phyloP scores from a whole-genome alignment of 2,888 invertebrate genomes.

The Eugnorisma glareosa region DNA sequence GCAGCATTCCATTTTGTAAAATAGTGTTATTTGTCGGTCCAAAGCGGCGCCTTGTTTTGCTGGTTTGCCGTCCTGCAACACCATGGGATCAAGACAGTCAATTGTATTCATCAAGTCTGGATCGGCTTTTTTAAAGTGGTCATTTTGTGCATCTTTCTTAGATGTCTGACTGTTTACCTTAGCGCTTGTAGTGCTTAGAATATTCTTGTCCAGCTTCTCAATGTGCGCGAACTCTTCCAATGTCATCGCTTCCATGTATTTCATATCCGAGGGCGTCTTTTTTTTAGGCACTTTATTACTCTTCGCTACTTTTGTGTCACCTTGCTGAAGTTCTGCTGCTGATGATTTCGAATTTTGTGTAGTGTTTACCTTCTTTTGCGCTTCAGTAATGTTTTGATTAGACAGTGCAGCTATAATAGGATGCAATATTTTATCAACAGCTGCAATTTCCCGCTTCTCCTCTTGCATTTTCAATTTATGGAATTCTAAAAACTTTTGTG shows the following conservation, averaged over 20 bases:
- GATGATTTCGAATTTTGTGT: slow-evolving; percentile 63
- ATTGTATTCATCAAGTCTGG: slow-evolving; percentile 58
- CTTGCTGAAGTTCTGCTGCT: slow-evolving; percentile 79
- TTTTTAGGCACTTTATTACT: slow-evolving; percentile 71
- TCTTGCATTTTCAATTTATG: slow-evolving; percentile 80
- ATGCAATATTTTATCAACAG: slow-evolving; percentile 69
- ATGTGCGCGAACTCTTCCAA: slow-evolving; percentile 84
- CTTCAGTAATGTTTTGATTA: slow-evolving; percentile 70
- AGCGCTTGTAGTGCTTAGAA: slow-evolving; percentile 72
- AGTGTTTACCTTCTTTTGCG: slow-evolving; percentile 61
- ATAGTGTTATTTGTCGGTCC: slow-evolving; percentile 86
- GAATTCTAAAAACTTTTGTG: slow-evolving; percentile 86
- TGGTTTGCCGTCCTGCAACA: slow-evolving; percentile 84
- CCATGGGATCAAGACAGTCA: slow-evolving; percentile 81
- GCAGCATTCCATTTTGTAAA: slow-evolving; percentile 89
- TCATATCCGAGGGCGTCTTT: slow-evolving; percentile 80
- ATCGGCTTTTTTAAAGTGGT: slow-evolving; percentile 65
- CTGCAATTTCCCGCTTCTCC: slow-evolving; percentile 71
- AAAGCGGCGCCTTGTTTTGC: slow-evolving; percentile 85
- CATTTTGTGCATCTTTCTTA: slow-evolving; percentile 65
- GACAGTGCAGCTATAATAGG: slow-evolving; percentile 75
- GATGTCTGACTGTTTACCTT: slow-evolving; percentile 45
- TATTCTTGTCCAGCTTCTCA: slow-evolving; percentile 82
- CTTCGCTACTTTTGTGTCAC: slow-evolving; percentile 77
- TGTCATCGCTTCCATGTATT: slow-evolving; percentile 85